A percentile compares a stretch with the other conserved stretches of the same genome.
phyloP scores from a whole-genome alignment of 1,140 invertebrate genomes.

The Anagrus nilaparvatae region DNA sequence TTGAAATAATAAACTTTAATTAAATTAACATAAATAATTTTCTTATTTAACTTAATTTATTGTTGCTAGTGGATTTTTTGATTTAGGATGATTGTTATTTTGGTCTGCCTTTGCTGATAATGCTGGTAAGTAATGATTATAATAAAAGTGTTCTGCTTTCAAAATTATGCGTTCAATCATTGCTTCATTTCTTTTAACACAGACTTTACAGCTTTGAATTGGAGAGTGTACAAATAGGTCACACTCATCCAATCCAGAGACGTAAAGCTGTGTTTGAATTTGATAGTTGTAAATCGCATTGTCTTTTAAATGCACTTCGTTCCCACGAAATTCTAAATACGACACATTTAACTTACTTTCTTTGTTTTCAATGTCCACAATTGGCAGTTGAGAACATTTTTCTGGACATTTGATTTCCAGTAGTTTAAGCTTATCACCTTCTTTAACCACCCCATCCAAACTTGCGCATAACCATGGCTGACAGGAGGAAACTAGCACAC shows the following conservation, averaged over 20 bases:
- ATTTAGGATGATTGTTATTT: conserved; percentile 1
- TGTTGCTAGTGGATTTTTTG: no score
- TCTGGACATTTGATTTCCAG: conserved; percentile 25
- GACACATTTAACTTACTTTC: conserved; percentile 18
- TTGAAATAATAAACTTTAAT: no score
- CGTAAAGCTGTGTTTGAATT: conserved; percentile 22
- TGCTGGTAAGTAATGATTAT: conserved; percentile 16
- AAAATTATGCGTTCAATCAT: conserved; percentile 17
- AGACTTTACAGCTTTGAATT: conserved; percentile 14
- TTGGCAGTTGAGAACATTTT: conserved; percentile 16
- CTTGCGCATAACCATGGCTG: conserved; percentile 23
- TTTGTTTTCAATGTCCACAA: conserved; percentile 15
- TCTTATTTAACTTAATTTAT: not conserved
- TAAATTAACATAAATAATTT: not conserved
- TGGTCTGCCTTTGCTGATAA: not conserved
- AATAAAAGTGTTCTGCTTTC: conserved; percentile 20
- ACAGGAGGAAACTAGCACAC: conserved; percentile 14
- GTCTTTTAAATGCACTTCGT: conserved; percentile 16
- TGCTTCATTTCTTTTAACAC: conserved; percentile 17
- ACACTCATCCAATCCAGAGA: conserved; percentile 18
- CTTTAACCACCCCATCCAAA: conserved; percentile 19
- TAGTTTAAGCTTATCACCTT: conserved; percentile 16
- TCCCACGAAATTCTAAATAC: conserved; percentile 18
- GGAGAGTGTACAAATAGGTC: conserved; percentile 22
- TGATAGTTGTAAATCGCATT: conserved; percentile 19